Evolutionary conservation across 30 jellyfish, hydroid and myxozoan species (phyloP).

Genomic region (Cassiopea xamachana): DNA sequence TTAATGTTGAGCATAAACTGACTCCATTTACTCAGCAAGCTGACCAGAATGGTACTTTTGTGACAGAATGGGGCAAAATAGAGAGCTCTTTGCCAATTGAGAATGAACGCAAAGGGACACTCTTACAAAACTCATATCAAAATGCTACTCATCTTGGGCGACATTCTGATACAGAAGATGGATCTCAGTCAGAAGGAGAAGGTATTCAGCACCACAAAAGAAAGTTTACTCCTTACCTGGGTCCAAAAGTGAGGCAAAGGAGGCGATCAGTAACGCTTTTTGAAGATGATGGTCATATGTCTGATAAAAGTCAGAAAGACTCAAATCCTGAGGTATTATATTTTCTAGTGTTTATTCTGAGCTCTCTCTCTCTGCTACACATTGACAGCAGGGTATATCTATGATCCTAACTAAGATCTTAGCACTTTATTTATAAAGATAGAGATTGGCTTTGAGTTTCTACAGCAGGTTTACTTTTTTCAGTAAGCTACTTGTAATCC

Average conservation of each 20-base stretch:
- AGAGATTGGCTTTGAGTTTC: too few species aligned
- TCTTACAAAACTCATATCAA: neutral
- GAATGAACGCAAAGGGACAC: neutral
- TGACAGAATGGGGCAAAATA: neutral
- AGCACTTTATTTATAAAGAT: too few species aligned
- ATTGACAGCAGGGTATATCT: too few species aligned
- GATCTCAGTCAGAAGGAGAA: constrained; percentile 71
- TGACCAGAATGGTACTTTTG: too few species aligned
- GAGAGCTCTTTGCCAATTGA: neutral
- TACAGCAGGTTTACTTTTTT: too few species aligned
- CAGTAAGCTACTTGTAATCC: too few species aligned
- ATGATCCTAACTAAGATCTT: too few species aligned
- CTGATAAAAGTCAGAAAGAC: constrained; percentile 19
- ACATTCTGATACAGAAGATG: constrained; percentile 62
- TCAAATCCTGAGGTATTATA: neutral
- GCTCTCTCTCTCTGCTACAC: too few species aligned
- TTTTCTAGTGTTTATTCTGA: neutral
- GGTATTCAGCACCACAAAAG: constrained; percentile 62
- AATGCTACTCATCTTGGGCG: neutral
- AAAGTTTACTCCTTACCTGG: constrained; percentile 65
- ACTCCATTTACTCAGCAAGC: neutral
- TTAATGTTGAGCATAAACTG: neutral
- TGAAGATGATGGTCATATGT: constrained; percentile 66
- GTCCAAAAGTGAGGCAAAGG: constrained; percentile 76
- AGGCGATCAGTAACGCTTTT: constrained; percentile 42